Base-by-base conservation (phyloP, 2,797 vertebrate species). In the Bryconaethiops microstoma region DNA sequence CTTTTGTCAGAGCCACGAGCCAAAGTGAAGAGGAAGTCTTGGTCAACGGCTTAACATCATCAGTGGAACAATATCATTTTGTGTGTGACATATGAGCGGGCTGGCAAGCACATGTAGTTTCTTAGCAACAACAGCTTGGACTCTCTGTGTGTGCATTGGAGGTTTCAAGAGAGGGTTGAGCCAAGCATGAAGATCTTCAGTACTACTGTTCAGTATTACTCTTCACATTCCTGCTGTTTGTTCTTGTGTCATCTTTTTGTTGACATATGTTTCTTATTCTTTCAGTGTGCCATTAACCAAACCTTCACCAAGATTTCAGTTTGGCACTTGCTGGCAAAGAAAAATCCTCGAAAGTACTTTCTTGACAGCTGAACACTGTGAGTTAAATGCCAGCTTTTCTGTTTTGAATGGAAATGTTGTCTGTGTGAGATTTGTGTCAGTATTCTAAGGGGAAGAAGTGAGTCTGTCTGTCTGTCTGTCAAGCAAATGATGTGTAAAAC, bases 91-190 rank as follows among this genome's bases (percentile, higher is more conserved):
- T 64, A 76, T 23, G 77, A 82, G 76, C 14, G 73, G 64, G 73
- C 63, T 16, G 40, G 72, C 68, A 60, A 82, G 72, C 42, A 67
- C 79, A 81, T 77, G 73, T 82, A 75, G 86, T 88, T 80, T 88
- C 87, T 88, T 87, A 88, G 87, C 86, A 88, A 86, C 83, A 67
- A 69, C 69, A 52, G 8, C 69, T 40, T 76, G 45, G 62, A 65
- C 63, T 74, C 42, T 13, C 65, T 21, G 35, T 54, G 50, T 70
- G 64, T 13, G 10, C 48, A 82, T 60, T 48, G 54, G 62, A 25
- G 54, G 68, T 63, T 74, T 73, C 73, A 64, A 73, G 55, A 19
- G 75, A 65, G 68, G 25, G 23, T 69, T 39, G 25, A 48, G 35
- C 59, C 39, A 63, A 54, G 65, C 35, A 19, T 50, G 62, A 42